Conservation (phyloP, 2,888 invertebrate species). For the Limnephilus rhombicus region DNA sequence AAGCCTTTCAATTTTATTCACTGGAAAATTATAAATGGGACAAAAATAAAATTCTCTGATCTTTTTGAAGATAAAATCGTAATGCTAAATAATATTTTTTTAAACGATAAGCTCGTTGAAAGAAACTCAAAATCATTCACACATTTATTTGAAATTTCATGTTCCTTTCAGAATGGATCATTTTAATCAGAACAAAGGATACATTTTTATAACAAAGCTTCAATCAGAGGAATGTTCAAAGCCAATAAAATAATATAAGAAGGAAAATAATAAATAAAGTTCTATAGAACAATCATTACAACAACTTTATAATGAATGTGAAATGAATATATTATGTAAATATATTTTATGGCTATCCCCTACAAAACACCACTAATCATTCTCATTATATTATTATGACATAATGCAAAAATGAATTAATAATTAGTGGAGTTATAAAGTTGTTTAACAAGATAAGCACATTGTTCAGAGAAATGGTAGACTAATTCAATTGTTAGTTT, state of each 20-base stretch:
- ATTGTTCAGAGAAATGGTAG: not conserved
- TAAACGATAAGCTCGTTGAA: not conserved
- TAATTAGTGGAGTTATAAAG: not conserved
- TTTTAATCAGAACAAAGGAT: not conserved
- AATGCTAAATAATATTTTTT: not conserved
- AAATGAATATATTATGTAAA: not conserved
- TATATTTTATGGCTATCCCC: not conserved
- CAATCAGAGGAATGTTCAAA: not conserved
- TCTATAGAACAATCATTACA: not conserved
- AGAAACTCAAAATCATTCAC: not conserved
- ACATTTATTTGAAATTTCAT: not conserved
- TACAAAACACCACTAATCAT: not conserved
- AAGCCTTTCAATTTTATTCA: not conserved
- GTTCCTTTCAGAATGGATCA: not conserved
- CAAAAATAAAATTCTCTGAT: not conserved
- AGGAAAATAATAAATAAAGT: not conserved
- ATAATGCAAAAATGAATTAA: not conserved
- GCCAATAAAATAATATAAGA: not conserved
- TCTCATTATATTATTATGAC: not conserved
- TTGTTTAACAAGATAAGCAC: not conserved
- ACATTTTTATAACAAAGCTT: not conserved
- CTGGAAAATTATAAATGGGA: not conserved
- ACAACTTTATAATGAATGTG: not conserved
- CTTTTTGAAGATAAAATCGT: not conserved
- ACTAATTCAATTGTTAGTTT: not conserved